Evolutionary conservation across 53 echinoderm and acorn worm species (phyloP).

Genomic region (Echinometra lucunter): DNA sequence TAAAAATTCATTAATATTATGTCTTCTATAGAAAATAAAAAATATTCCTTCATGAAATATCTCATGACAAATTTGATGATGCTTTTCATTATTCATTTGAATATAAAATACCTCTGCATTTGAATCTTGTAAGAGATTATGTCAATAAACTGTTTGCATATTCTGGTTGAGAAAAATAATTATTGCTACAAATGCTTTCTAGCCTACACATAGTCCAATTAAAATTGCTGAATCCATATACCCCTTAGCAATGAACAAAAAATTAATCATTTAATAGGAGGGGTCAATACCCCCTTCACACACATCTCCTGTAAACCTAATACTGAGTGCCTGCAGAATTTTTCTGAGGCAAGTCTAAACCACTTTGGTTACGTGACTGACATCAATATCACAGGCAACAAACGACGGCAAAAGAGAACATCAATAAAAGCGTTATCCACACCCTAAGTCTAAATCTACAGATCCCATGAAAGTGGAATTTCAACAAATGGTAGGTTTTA

Average conservation of each 20-base stretch:
- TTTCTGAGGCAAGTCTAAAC: conserved; percentile 9
- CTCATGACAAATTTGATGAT: too few species aligned
- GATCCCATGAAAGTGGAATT: conserved; percentile 1
- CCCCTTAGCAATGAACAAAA: background rate
- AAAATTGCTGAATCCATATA: background rate
- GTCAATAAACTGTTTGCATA: too few species aligned
- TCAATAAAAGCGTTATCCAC: conserved; percentile 31
- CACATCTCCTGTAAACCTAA: background rate
- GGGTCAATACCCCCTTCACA: conserved; percentile 32
- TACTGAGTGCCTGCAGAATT: background rate
- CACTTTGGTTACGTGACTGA: conserved; percentile 5
- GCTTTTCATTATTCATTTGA: too few species aligned
- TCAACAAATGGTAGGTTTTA: background rate
- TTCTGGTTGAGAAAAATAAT: background rate
- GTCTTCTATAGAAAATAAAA: too few species aligned
- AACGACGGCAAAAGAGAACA: conserved; percentile 1
- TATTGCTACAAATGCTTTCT: background rate
- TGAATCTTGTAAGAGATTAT: too few species aligned
- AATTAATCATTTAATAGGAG: background rate
- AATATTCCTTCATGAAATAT: too few species aligned
- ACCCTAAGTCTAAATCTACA: background rate
- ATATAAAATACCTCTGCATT: too few species aligned
- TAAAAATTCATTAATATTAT: too few species aligned
- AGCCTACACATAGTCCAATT: background rate
- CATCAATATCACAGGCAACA: background rate